Evolutionary conservation across 2,888 invertebrate species (phyloP).

Genomic region (Brassicogethes aeneus): DNA sequence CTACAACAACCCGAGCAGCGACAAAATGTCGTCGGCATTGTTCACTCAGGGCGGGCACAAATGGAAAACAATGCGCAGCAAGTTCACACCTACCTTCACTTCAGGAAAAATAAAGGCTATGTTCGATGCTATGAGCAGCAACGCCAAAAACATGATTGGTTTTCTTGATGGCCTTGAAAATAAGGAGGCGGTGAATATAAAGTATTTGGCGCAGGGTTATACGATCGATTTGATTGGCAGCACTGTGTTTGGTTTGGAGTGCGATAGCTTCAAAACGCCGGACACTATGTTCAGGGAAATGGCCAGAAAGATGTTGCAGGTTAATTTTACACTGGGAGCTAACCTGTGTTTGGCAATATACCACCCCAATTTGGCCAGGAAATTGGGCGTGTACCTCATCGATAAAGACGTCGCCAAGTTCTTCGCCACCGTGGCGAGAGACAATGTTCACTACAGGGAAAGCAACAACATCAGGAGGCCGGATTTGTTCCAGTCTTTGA

Average conservation of each 20-base stretch:
- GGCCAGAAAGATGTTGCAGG: conserved; percentile 27
- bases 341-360: conserved; percentile 12
- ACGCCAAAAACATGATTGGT: conserved; percentile 25
- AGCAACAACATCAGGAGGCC: conserved; percentile 18
- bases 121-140: conserved; percentile 38
- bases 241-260: conserved; percentile 50
- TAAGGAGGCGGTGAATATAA: conserved; percentile 16
- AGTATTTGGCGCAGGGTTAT: conserved; percentile 46
- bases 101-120: conserved; percentile 34
- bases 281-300: conserved; percentile 33
- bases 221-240: conserved; percentile 51
- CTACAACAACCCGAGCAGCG: conserved; percentile 18
- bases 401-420: conserved; percentile 23
- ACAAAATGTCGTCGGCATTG: conserved; percentile 23
- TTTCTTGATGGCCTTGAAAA: conserved; percentile 15
- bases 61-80: conserved; percentile 35
- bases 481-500: conserved; percentile 25
- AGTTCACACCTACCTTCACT: conserved; percentile 32
- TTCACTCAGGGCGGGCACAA: conserved; percentile 24
- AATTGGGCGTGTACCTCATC: conserved; percentile 13
- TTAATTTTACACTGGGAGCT: conserved; percentile 15
- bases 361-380: conserved; percentile 14
- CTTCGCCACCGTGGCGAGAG: conserved; percentile 24
- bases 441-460: conserved; percentile 26
- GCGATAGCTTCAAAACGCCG: conserved; percentile 44